Base-by-base conservation (phyloP, 30 jellyfish, hydroid and myxozoan genomes). In the Aurelia aurita region DNA sequence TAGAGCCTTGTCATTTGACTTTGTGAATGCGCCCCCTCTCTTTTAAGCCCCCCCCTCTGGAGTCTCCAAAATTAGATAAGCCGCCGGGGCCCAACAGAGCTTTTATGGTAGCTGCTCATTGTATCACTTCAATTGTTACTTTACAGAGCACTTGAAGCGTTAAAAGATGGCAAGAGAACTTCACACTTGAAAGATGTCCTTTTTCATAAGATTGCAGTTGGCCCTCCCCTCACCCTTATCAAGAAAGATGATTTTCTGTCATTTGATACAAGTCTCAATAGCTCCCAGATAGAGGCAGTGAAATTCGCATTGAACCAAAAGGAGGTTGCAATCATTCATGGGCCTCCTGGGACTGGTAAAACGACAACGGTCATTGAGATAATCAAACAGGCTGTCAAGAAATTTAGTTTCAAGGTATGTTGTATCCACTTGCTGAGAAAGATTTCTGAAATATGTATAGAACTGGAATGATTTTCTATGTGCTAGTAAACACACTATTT, bases 331-430 rank as follows among this genome's bases (percentile, higher is more conserved):
- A 84, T 94, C 34, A 89, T 94, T 43, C 99, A 94, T 77, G 99
- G 99, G 0, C 99, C 99, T 57, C 99, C 99, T 19, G 99, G 99
- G 57, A 94, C 99, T 20, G 99, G 99, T 12, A 94, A 94, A 80
- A 94, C 97, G 16, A 94, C 99, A 18, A 94, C 99, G 0, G 89
- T 94, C 1, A 89, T 94, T 16, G 99, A 94, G 58, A 74, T 89
- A 47, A 94, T 94, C 31, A 51, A 64, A 27, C 99, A 88, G 47
- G 96, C 97, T 19, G 96, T 89, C 49, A 77, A 79, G 80, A 55
- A 59, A 26, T 72, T 84, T 59, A 69, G 82, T 49, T 69, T 82
- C 79, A 94, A 94, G 99, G 99, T 94, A 26, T 49, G 70, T 16
- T n/a, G 25, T 14, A 25, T 0, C 39, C 16, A 22, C 13, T 47